A percentile compares a stretch with the other conserved stretches of the same genome.
These are phyloP conservation scores for Microtus richardsoni DNA, from an alignment of 2,113 vertebrate genomes.

Conservation along the genomic window DNA sequence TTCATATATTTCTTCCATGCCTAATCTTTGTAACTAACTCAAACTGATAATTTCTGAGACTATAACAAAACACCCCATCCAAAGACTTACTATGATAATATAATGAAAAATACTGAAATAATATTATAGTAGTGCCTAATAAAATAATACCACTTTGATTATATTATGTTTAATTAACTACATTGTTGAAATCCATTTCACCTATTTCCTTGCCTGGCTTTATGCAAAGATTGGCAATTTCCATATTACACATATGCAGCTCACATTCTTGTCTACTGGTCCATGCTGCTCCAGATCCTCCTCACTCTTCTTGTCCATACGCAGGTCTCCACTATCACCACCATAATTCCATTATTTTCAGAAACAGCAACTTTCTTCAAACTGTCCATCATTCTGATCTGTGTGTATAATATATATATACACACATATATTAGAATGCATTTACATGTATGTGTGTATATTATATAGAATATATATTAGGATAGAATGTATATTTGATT, in stretches of 20 bases:
- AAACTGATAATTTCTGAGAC: not conserved
- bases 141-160: not conserved
- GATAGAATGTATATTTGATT: not conserved
- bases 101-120: not conserved
- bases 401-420: not conserved
- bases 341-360: not conserved
- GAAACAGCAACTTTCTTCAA: not conserved
- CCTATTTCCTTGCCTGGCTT: not conserved
- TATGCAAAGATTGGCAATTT: not conserved
- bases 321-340: not conserved
- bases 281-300: not conserved
- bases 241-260: not conserved
- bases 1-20: not conserved
- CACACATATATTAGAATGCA: not conserved
- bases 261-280: not conserved
- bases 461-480: not conserved
- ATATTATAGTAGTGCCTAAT: not conserved
- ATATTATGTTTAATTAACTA: not conserved
- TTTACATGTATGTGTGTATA: too few relatives aligned
- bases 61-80: not conserved
- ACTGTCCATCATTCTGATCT: not conserved
- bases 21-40: not conserved
- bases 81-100: not conserved
- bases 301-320: not conserved
- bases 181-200: not conserved